Evolutionary conservation across 2,113 vertebrate genomes (phyloP), one percentile per base, ranked within the genome.

Genomic region (human (Homo sapiens)): DNA sequence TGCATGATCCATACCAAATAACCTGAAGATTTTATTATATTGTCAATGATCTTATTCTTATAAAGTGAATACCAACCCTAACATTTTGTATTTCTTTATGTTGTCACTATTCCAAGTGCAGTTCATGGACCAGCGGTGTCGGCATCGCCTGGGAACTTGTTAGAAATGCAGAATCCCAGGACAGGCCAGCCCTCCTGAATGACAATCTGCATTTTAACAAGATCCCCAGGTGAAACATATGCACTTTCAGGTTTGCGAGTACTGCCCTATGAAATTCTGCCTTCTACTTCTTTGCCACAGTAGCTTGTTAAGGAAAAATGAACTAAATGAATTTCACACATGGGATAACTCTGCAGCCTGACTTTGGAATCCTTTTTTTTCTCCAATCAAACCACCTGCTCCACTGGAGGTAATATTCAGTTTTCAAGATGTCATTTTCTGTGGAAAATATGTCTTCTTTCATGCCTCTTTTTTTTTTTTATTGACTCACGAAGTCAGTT

Each of bases 371-470:
- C 57, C 45, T 27, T 64, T 72, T 55, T 84, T 55, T 18, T 6
- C 18, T 78, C 73, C 48, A 66, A 40, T 90, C 52, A 89, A 94
- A 87, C 75, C 30, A 52, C 52, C 43, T 89, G 22, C 30, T 55
- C 17, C 32, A 8, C 13, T 35, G 59, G 73, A 45, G 79, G 52
- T 79, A 92, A 75, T 17, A n/a, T 66, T 92, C 59, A 16, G 10
- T 93, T 97, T 93, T 96, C 23, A 55, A 90, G 93, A 96, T 92
- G 80, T 70, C 22, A 55, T 94, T 87, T 93, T 84, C 66, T 72
- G 64, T 90, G 32, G 52, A 88, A 30, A 84, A 55, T 59, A 22
- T 32, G 38, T 93, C 38, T 80, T 84, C 35, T 59, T 92, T 32
- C 50, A 35, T n/a, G 40, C 40, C 75, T 38, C 83, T 20, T 86